Base-by-base conservation (phyloP, 2,113 vertebrate genomes). In the Toxostoma redivivum region DNA sequence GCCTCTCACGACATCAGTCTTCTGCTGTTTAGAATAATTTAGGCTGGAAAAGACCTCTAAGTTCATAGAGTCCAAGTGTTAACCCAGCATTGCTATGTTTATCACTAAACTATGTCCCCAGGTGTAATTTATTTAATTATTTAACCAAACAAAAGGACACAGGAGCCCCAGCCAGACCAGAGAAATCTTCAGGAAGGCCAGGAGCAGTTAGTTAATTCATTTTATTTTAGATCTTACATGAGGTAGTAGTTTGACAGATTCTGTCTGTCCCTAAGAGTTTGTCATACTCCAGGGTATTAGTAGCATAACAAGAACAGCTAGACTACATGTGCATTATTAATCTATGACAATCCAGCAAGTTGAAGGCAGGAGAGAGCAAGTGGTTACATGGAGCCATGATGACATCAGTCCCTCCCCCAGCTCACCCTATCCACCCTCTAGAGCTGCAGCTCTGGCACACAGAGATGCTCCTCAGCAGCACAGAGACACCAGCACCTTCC, bases 211-310 rank as follows among this genome's bases (percentile, higher is more conserved):
- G 47, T 60, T 77, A 0, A 2, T 67, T 86, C 4, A 25, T 50
- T 97, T 95, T 94, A 79, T 93, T 94, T 92, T 48, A 57, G 61
- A 61, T 69, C 40, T 74, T 72, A 48, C n/a, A 10, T 25, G 53
- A 96, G 84, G 70, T 81, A 58, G 58, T 24, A 81, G 57, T 61
- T 84, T 92, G 65, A n/a, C n/a, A n/a, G n/a, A n/a, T n/a, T n/a
- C n/a, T n/a, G n/a, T n/a, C n/a, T n/a, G n/a, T n/a, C n/a, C n/a
- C n/a, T 81, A 58, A 62, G 27, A 81, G 57, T 61, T 84, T 92
- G 65, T 64, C 53, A n/a, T 64, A 81, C 53, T 91, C 33, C 57
- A 48, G 53, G 24, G 37, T 53, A 56, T 5, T 60, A 79, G 70
- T 35, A 42, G 70, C 84, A 56, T 62, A 91, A 84, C 15, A 81